Evolutionary conservation across 1,140 invertebrate genomes (phyloP), one percentile per base, ranked within the genome.

Genomic region (Macrobrachium rosenbergii): DNA sequence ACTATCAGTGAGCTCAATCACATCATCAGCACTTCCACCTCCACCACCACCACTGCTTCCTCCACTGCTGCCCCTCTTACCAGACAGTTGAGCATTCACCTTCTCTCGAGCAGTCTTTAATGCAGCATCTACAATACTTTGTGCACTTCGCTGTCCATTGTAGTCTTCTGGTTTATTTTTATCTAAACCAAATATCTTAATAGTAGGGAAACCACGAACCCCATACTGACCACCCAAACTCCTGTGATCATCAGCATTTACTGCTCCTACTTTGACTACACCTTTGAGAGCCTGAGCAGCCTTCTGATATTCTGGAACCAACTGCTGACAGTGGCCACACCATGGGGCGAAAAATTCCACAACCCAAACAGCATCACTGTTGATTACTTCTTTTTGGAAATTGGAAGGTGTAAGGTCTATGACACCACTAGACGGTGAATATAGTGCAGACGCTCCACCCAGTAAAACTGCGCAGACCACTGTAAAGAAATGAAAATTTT

Each of bases 341-440:
- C 97, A 99, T 1, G 97, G 97, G 0, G 97, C 97, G 93, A 94
- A 99, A 92, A 98, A 99, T 91, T 98, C 97, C n/a, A 99, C 96
- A 75, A 99, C 93, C 97, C 97, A 98, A 72, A 99, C 92, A 90
- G 95, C 94, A 93, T 98, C 96, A 89, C 96, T 95, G 89, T 97
- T 94, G 79, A 95, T 93, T 12, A 99, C 98, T 90, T 95, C 92
- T 89, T 93, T 94, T 89, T 99, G 95, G 92, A 99, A 99, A 93
- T 99, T 99, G 43, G 93, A 93, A 10, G 96, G 94, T n/a, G 95
- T 99, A 37, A 99, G 93, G 90, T 99, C 96, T 12, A 99, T 93
- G 10, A 99, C 98, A 92, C 96, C 96, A 86, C 96, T 96, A 43
- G 93, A 94, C 2, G 95, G 93, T 16, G 95, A 93, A 91, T 98